Conservation (phyloP, 2,888 invertebrate genomes). For the Platycnemis pennipes region DNA sequence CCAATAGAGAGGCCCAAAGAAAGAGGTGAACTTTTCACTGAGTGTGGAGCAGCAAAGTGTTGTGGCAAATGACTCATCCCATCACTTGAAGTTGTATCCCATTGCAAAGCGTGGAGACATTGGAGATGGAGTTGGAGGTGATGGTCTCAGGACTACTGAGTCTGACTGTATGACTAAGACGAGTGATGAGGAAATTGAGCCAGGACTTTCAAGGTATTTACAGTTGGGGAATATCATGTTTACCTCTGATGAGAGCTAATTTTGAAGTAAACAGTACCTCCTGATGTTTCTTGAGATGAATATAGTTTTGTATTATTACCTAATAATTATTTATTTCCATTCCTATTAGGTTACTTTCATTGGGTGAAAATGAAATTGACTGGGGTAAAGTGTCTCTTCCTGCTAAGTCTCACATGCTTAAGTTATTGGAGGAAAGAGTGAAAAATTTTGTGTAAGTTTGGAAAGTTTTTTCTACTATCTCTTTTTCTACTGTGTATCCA, state of each 20-base stretch:
- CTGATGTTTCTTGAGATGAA: too few relatives aligned
- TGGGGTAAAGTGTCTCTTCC: conserved; percentile 85
- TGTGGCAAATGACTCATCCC: not conserved
- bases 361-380: conserved; percentile 78
- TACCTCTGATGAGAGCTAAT: not conserved
- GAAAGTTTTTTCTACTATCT: conserved; percentile 21
- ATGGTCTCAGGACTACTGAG: not conserved
- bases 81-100: not conserved
- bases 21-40: not conserved
- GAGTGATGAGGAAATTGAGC: conserved; percentile 26
- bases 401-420: conserved; percentile 85
- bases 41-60: not conserved
- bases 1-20: not conserved
- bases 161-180: not conserved
- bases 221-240: not conserved
- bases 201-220: not conserved
- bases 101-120: not conserved
- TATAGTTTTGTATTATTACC: too few relatives aligned
- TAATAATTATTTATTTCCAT: not conserved
- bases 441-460: conserved; percentile 84
- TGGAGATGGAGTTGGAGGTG: not conserved
- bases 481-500: conserved; percentile 47
- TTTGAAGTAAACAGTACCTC: too few relatives aligned
- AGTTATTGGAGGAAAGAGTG: conserved; percentile 84
- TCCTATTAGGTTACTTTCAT: not conserved